Percentiles rank a stretch among this genome's conserved stretches.
These are phyloP conservation scores for Diogma glabrata DNA, from an alignment of 2,888 invertebrate species.

Conservation along the genomic window DNA sequence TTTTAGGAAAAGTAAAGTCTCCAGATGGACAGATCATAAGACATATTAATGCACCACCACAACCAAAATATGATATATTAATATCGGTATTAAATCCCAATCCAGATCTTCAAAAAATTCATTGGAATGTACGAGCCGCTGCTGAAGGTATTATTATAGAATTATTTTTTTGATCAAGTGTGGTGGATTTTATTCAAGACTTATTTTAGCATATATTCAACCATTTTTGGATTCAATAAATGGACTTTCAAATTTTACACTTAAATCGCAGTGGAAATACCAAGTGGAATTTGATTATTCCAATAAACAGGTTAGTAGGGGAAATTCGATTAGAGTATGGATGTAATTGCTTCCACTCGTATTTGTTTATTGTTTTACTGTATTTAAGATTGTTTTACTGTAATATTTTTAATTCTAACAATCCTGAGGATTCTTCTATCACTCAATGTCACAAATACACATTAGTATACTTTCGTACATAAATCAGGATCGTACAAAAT, in stretches of 20 bases:
- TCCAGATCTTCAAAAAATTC: slow-evolving; percentile 55
- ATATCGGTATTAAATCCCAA: slow-evolving; percentile 75
- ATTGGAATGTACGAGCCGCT: slow-evolving; percentile 56
- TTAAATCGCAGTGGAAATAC: slow-evolving; percentile 84
- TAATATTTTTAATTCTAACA: too few relatives aligned
- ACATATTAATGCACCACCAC: slow-evolving; percentile 40
- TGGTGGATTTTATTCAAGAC: slow-evolving; percentile 11
- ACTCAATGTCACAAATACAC: too few relatives aligned
- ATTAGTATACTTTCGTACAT: too few relatives aligned
- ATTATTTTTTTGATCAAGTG: slow-evolving; percentile 12
- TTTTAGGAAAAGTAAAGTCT: slow-evolving; percentile 34
- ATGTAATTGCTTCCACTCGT: too few relatives aligned
- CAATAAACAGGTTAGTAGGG: slow-evolving; percentile 48
- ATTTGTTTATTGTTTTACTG: too few relatives aligned
- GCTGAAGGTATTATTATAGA: slow-evolving; percentile 43
- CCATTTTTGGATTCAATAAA: slow-evolving; percentile 62
- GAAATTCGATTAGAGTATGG: background rate
- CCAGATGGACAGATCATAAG: slow-evolving; percentile 37
- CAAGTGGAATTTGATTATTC: slow-evolving; percentile 65
- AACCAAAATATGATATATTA: slow-evolving; percentile 61
- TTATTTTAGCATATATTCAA: slow-evolving; percentile 61
- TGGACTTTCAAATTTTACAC: slow-evolving; percentile 61
- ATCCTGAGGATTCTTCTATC: too few relatives aligned
- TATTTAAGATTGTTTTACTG: too few relatives aligned
- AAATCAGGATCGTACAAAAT: too few relatives aligned